Conservation (phyloP, 2,888 invertebrate genomes). For the Mactromeris polynyma region DNA sequence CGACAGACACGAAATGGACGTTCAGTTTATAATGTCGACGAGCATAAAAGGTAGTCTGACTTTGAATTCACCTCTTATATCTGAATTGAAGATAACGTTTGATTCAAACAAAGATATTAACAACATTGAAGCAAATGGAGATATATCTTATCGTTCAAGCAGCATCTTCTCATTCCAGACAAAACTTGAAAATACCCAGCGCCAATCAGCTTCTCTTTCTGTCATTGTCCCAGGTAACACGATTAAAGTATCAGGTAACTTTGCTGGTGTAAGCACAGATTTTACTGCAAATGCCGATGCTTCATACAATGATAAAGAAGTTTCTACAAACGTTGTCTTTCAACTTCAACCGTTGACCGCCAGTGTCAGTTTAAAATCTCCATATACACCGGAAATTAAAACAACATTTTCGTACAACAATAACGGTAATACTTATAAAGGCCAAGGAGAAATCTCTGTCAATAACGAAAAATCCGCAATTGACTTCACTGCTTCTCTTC, state of each 20-base stretch:
- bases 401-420: not conserved
- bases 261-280: slow-evolving; percentile 19
- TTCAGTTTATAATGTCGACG: not conserved
- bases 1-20: slow-evolving; percentile 10
- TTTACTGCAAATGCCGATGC: slow-evolving; percentile 24
- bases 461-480: not conserved
- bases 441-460: not conserved
- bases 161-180: not conserved
- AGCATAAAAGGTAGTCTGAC: not conserved
- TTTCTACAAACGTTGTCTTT: slow-evolving; percentile 12
- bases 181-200: not conserved
- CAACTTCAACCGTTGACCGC: not conserved
- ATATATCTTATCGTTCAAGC: slow-evolving; percentile 4
- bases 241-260: not conserved
- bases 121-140: not conserved
- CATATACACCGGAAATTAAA: not conserved
- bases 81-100: slow-evolving; percentile 3
- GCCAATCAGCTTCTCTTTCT: not conserved
- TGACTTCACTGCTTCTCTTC: not conserved
- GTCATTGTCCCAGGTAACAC: not conserved
- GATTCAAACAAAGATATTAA: not conserved
- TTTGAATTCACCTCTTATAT: not conserved
- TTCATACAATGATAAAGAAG: not conserved
- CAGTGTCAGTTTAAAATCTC: not conserved
- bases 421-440: not conserved